A percentile compares a stretch with the other conserved stretches of the same genome.
Conservation (phyloP, 2,888 invertebrate species). For the Latrodectus hesperus region DNA sequence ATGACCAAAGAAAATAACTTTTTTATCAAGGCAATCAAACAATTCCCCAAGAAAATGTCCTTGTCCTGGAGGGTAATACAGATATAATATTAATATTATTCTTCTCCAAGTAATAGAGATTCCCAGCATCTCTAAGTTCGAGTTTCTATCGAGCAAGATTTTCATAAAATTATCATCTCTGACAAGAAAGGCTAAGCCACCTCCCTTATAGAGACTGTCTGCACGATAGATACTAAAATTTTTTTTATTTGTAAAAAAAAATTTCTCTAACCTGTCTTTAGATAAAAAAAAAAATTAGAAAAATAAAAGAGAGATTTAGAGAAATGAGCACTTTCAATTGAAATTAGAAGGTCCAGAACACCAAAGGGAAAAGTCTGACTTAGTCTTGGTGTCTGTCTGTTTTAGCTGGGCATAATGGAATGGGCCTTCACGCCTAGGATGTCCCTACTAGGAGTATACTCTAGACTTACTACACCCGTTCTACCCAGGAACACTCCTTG, state of each 20-base stretch:
- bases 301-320: too few species aligned
- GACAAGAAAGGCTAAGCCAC: conserved; percentile 8
- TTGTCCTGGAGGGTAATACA: neutral
- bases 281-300: neutral
- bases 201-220: neutral
- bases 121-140: conserved; percentile 9
- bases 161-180: conserved; percentile 17
- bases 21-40: neutral
- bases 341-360: neutral
- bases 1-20: conserved; percentile 12
- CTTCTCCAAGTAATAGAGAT: conserved; percentile 11
- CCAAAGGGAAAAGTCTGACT: conserved; percentile 12
- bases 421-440: too few species aligned
- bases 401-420: neutral
- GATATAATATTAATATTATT: conserved; percentile 4
- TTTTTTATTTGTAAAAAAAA: neutral
- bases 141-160: neutral
- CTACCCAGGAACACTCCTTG: too few species aligned
- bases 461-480: too few species aligned
- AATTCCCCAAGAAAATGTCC: neutral
- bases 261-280: neutral
- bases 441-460: too few species aligned
- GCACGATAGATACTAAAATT: neutral
- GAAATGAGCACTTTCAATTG: conserved; percentile 7
- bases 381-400: neutral